These are phyloP conservation scores for Scaptomyza reducta DNA, from an alignment of 2,888 invertebrate species.

Conservation along the genomic window DNA sequence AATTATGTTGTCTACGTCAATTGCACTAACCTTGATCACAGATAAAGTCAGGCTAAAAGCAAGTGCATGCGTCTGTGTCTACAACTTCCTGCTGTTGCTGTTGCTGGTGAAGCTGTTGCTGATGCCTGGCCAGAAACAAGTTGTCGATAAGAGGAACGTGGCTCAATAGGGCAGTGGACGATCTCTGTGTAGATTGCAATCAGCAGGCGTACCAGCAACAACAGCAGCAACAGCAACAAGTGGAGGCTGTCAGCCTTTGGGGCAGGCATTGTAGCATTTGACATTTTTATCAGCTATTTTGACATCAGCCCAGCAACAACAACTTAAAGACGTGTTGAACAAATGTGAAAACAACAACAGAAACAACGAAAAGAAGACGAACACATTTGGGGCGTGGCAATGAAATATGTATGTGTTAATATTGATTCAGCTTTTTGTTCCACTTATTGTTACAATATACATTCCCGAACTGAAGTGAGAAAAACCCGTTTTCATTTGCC, in stretches of 20 bases:
- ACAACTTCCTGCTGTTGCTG: conserved; percentile 38
- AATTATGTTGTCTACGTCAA: conserved; percentile 72
- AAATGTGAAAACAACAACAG: conserved; percentile 22
- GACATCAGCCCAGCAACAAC: conserved; percentile 44
- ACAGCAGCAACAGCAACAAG: conserved; percentile 20
- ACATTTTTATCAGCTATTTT: conserved; percentile 55
- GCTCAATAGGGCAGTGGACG: conserved; percentile 50
- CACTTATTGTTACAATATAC: conserved; percentile 38
- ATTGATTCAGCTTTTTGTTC: conserved; percentile 31
- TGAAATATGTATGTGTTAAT: conserved; percentile 45
- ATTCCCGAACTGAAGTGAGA: conserved; percentile 1
- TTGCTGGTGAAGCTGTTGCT: neutral
- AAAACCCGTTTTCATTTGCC: conserved; percentile 57
- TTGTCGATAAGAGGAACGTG: conserved; percentile 34
- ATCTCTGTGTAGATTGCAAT: conserved; percentile 51
- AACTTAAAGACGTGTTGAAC: conserved; percentile 46
- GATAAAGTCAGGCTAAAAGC: conserved; percentile 42
- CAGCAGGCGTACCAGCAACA: conserved; percentile 15
- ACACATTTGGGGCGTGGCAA: conserved; percentile 17
- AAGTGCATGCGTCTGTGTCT: conserved; percentile 40
- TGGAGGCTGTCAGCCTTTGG: conserved; percentile 46
- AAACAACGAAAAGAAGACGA: conserved; percentile 1
- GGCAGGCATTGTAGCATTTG: conserved; percentile 41
- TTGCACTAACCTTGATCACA: conserved; percentile 56
- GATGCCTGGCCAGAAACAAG: conserved; percentile 37